A percentile compares a stretch with the other conserved stretches of the same genome.
Conservation (phyloP, 2,797 vertebrate genomes). For the Pseudochirops cupreus region DNA sequence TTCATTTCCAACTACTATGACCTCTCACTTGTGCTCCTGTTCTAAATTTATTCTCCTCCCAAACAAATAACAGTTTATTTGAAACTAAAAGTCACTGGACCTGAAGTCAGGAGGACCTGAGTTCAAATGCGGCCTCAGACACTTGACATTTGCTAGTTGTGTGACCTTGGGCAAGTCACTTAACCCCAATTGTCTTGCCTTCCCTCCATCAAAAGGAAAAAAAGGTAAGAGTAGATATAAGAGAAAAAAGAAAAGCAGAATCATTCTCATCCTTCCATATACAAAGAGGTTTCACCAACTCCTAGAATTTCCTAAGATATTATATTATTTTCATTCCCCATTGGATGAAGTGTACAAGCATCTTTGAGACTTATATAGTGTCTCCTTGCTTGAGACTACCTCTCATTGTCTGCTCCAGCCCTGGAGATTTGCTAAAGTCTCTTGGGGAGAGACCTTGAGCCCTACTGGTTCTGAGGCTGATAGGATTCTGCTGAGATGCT, state of each 20-base stretch:
- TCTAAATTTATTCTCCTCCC: neutral
- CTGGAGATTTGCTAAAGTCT: neutral
- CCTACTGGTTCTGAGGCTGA: neutral
- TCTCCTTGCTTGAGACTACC: neutral
- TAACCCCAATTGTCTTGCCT: no score
- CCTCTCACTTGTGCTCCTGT: neutral
- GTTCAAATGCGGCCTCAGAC: no score
- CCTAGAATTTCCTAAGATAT: neutral
- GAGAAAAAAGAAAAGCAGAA: neutral
- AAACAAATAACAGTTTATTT: neutral
- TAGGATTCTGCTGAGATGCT: neutral
- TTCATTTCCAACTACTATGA: neutral
- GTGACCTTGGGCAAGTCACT: no score
- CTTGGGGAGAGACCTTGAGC: neutral
- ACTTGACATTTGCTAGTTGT: no score
- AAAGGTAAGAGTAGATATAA: neutral
- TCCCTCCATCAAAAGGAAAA: no score
- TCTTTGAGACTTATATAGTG: neutral
- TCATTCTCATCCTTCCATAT: neutral
- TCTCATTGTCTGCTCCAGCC: neutral
- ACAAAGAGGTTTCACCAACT: neutral
- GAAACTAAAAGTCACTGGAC: neutral
- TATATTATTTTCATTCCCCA: neutral
- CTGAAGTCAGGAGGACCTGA: no score
- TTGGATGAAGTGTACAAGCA: neutral